These are phyloP conservation scores for Perca flavescens DNA, from an alignment of 2,113 vertebrate species.

Conservation along the genomic window DNA sequence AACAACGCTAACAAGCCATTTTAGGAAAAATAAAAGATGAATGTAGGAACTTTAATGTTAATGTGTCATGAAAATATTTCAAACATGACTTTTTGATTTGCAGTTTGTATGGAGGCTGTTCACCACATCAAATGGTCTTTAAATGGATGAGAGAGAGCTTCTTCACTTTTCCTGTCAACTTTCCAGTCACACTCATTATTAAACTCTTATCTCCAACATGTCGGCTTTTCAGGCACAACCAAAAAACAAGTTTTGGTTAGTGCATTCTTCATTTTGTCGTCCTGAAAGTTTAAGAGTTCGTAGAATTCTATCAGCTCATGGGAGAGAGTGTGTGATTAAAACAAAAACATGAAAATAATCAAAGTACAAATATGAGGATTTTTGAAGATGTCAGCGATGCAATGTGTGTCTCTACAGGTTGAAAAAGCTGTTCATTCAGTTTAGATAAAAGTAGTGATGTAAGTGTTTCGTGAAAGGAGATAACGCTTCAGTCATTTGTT, in stretches of 20 bases:
- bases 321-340: not conserved
- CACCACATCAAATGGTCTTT: conserved; percentile 7
- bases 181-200: not conserved
- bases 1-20: conserved; percentile 35
- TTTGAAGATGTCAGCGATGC: not conserved
- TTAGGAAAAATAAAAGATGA: conserved; percentile 29
- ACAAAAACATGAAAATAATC: not conserved
- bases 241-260: not conserved
- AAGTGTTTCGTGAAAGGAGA: not conserved
- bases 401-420: not conserved
- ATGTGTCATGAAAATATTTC: conserved; percentile 27
- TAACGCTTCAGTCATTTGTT: not conserved
- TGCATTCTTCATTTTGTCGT: not conserved
- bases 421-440: not conserved
- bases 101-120: conserved; percentile 1
- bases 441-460: not conserved
- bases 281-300: not conserved
- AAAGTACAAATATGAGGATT: not conserved
- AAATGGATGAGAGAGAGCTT: not conserved
- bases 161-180: not conserved
- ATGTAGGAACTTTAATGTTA: not conserved
- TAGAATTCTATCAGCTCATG: conserved; percentile 11
- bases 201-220: not conserved
- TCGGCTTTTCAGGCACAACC: conserved; percentile 14
- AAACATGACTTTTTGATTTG: conserved; percentile 29